These are phyloP conservation scores for Oryzias dopingdopingensis DNA, from an alignment of 2,797 vertebrate species.

Conservation along the genomic window DNA sequence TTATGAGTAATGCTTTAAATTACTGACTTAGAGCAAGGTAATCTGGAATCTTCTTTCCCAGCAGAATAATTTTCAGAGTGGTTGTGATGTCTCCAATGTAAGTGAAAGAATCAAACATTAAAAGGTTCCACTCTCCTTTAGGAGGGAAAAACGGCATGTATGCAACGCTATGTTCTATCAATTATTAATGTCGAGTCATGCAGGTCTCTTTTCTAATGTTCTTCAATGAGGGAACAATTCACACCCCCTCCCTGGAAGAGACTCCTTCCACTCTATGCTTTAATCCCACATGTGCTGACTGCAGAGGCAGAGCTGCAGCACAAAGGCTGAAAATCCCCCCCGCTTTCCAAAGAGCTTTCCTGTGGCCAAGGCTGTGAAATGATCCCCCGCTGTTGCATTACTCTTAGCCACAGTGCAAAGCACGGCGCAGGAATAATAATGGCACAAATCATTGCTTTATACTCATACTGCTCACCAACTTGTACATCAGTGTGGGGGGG, in stretches of 20 bases:
- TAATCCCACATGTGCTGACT: constrained; percentile 41
- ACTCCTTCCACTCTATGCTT: constrained; percentile 37
- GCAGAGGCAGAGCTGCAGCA: constrained; percentile 46
- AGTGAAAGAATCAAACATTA: too few species aligned
- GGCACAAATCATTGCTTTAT: constrained; percentile 57
- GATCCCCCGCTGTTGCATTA: constrained; percentile 73
- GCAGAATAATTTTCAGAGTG: too few species aligned
- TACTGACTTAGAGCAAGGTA: too few species aligned
- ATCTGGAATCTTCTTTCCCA: too few species aligned
- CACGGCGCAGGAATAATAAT: constrained; percentile 63
- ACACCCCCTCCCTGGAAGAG: constrained; percentile 22
- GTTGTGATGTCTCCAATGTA: too few species aligned
- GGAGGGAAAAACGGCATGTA: constrained; percentile 3
- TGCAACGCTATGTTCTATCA: constrained; percentile 18
- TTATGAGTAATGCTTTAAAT: too few species aligned
- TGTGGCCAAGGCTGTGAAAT: constrained; percentile 70
- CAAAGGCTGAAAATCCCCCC: constrained; percentile 63
- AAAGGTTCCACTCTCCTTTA: not conserved
- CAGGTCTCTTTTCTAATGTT: constrained; percentile 29
- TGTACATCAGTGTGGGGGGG: constrained; percentile 27
- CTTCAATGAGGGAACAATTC: constrained; percentile 35
- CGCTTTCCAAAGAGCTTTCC: constrained; percentile 71
- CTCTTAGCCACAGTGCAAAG: constrained; percentile 65
- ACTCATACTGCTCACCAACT: constrained; percentile 37
- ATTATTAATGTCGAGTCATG: constrained; percentile 27